A percentile compares a stretch with the other conserved stretches of the same genome.
Evolutionary conservation across 2,113 vertebrate species (phyloP).

Genomic region (Tamias sibiricus): DNA sequence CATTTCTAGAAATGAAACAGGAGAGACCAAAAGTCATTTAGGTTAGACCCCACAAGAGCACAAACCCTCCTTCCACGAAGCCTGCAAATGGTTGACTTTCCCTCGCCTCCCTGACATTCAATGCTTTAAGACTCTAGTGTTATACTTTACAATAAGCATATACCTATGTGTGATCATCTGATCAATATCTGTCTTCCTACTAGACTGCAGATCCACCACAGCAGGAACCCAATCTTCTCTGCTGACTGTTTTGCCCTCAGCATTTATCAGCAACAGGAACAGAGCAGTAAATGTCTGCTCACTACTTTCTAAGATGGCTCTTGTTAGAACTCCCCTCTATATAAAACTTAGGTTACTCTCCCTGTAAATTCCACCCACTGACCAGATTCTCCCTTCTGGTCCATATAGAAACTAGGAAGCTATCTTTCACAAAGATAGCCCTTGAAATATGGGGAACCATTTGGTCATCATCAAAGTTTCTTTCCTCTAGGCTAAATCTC

Average conservation of each 20-base stretch:
- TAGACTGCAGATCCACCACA: not conserved
- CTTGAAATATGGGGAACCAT: not conserved
- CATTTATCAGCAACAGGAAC: not conserved
- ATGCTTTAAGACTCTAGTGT: not conserved
- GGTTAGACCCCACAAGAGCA: not conserved
- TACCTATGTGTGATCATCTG: not conserved
- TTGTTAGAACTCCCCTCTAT: not conserved
- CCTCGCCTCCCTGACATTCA: not conserved
- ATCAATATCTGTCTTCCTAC: not conserved
- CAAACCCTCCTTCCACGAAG: not conserved
- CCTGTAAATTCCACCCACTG: not conserved
- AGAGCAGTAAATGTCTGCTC: not conserved
- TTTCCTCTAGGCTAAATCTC: not conserved
- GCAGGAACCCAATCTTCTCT: not conserved
- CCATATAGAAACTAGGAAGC: not conserved
- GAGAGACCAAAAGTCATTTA: not conserved
- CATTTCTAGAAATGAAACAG: constrained; percentile 8
- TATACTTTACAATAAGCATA: not conserved
- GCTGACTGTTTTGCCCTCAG: not conserved
- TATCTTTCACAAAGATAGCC: not conserved
- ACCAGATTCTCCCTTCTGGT: not conserved
- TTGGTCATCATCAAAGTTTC: not conserved
- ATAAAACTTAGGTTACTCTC: not conserved
- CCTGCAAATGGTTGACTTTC: not conserved
- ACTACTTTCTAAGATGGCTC: not conserved